These are phyloP conservation scores for Ophioninae sp. DNA, from an alignment of 2,888 invertebrate genomes.

Conservation along the genomic window DNA sequence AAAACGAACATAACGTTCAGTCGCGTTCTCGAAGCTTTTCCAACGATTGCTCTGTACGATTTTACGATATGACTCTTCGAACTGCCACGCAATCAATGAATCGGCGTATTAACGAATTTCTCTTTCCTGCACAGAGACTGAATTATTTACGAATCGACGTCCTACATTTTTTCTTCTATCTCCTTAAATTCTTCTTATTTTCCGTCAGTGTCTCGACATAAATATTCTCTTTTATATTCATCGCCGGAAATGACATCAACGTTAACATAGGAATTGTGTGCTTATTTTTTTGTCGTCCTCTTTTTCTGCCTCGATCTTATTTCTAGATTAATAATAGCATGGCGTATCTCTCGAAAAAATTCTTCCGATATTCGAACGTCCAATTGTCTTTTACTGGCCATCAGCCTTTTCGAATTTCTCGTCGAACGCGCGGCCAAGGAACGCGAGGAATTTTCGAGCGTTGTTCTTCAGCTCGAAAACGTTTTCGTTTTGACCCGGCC, in stretches of 20 bases:
- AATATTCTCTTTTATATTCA: background rate
- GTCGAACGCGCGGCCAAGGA: background rate
- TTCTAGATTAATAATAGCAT: constrained; percentile 53
- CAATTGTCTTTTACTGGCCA: background rate
- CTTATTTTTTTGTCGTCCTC: constrained; percentile 26
- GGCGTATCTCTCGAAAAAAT: constrained; percentile 35
- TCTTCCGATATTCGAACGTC: background rate
- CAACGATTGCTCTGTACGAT: constrained; percentile 17
- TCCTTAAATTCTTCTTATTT: background rate
- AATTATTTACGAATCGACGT: constrained; percentile 30
- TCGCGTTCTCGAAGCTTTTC: constrained; percentile 7
- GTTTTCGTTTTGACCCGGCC: background rate
- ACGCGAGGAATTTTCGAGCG: background rate
- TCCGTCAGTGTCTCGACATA: background rate
- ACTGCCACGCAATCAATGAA: constrained; percentile 14
- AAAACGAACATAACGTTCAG: constrained; percentile 33
- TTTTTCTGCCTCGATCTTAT: constrained; percentile 32
- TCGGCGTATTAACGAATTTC: constrained; percentile 11
- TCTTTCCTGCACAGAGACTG: background rate
- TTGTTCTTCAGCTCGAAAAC: background rate
- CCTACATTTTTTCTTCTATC: constrained; percentile 46
- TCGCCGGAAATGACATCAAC: constrained; percentile 21
- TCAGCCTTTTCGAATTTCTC: constrained; percentile 1
- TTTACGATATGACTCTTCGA: constrained; percentile 24
- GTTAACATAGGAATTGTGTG: constrained; percentile 43